Conservation (phyloP, 2,888 invertebrate genomes). For the Drosophila tanythrix region DNA sequence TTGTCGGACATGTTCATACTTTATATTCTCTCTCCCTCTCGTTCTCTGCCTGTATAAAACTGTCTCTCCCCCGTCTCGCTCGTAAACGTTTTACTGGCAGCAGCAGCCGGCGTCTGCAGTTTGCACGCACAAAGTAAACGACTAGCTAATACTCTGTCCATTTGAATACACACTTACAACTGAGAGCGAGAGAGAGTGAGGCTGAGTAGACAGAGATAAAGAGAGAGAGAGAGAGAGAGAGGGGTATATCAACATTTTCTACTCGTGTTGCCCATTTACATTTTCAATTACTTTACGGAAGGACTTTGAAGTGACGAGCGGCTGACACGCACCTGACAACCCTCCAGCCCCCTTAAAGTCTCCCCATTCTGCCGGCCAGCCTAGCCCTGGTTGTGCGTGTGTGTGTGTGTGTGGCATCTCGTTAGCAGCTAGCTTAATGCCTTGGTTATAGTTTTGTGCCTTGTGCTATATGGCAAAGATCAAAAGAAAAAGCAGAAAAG, state of each 20-base stretch:
- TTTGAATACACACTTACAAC: background rate
- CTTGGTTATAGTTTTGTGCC: conserved; percentile 38
- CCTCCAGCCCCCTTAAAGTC: background rate
- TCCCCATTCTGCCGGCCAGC: background rate
- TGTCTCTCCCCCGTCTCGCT: background rate
- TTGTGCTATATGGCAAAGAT: conserved; percentile 45
- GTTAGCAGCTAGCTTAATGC: conserved; percentile 50
- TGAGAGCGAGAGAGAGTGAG: background rate
- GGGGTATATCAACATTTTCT: conserved; percentile 33
- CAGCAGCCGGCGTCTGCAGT: background rate
- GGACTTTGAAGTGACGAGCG: conserved; percentile 68
- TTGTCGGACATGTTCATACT: background rate
- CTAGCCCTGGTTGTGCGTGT: conserved; percentile 34
- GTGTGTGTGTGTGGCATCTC: conserved; percentile 24
- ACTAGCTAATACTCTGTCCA: conserved; percentile 7
- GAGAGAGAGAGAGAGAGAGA: background rate
- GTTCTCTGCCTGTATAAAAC: background rate
- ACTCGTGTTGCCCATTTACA: conserved; percentile 67
- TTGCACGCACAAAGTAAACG: background rate
- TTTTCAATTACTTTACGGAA: conserved; percentile 74
- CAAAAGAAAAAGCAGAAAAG: conserved; percentile 63
- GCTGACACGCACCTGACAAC: conserved; percentile 59
- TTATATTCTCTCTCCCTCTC: background rate
- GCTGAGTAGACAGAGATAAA: background rate
- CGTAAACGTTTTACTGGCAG: conserved; percentile 6